Evolutionary conservation across 2,113 vertebrate genomes (phyloP), one percentile per base, ranked within the genome.

Genomic region (Malurus cyaneus): DNA sequence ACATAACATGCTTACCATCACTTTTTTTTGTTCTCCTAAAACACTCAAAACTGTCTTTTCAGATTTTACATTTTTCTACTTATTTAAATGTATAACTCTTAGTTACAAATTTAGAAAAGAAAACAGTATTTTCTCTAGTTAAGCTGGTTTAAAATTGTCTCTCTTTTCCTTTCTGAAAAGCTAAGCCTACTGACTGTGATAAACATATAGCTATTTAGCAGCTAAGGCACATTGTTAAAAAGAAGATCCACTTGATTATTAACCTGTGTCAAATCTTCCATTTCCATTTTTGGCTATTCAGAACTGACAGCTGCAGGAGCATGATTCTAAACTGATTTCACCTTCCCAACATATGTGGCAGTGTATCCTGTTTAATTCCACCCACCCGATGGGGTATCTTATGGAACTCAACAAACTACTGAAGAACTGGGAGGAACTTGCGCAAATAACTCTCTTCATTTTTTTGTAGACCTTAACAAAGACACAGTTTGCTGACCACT

Each of bases 101-200:
- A 57, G 9, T 41, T 49, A 24, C 47, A 49, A 49, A 49, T 49
- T 49, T 49, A 23, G 47, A 23, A 49, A 49, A 23, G 21, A 47
- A 47, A 47, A 12, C 8, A 41, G 4, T 34, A 46, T 46, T 86
- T 73, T 73, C 18, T 50, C 80, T 42, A 86, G 3, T 56, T 53
- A 76, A 72, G 4, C 2, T n/a, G 23, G 2, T 80, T 66, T 36
- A 47, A 72, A 72, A 47, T 16, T 28, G 3, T 52, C 9, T 65
- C 8, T 70, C 12, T 41, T 57, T 64, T 34, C 4, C 3, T 79
- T 73, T 88, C n/a, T 70, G 42, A 69, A 61, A 72, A 66, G 11
- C 6, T 50, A 57, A 36, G 6, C 0, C 0, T 57, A 28, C 2
- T 41, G 32, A 6, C 24, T 72, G 29, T 34, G 14, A 29, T 11